Evolutionary conservation across 2,888 invertebrate species (phyloP).

Genomic region (Polyommatus icarus): DNA sequence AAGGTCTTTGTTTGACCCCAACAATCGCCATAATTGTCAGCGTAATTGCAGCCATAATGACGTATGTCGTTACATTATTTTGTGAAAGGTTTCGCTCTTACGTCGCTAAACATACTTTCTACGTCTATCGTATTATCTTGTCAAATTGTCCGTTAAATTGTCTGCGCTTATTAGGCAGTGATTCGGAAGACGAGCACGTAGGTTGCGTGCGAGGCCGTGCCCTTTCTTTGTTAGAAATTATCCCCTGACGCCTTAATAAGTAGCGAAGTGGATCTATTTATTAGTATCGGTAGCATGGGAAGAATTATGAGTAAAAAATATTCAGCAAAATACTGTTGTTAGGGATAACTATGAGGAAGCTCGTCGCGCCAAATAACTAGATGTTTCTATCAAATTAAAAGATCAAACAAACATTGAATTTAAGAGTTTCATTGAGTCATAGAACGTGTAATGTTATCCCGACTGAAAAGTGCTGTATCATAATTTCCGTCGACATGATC

Average conservation of each 20-base stretch:
- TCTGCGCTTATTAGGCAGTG: conserved; percentile 4
- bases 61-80: conserved; percentile 54
- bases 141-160: conserved; percentile 23
- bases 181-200: conserved; percentile 10
- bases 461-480: conserved; percentile 10
- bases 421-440: neutral
- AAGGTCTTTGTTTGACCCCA: conserved; percentile 69
- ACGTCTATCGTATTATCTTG: conserved; percentile 28
- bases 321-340: neutral
- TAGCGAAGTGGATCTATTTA: neutral
- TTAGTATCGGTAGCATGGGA: neutral
- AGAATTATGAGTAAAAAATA: neutral
- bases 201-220: neutral
- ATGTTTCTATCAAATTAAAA: neutral
- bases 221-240: conserved; percentile 1
- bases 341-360: neutral
- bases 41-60: conserved; percentile 59
- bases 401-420: neutral
- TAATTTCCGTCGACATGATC: conserved; percentile 8
- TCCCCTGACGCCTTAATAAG: neutral
- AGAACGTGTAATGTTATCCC: neutral
- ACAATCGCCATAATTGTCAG: conserved; percentile 59
- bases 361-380: neutral
- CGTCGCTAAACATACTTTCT: conserved; percentile 43
- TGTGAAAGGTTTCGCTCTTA: conserved; percentile 50